Conservation (phyloP, 2,888 invertebrate genomes). For the Synergus gifuensis region DNA sequence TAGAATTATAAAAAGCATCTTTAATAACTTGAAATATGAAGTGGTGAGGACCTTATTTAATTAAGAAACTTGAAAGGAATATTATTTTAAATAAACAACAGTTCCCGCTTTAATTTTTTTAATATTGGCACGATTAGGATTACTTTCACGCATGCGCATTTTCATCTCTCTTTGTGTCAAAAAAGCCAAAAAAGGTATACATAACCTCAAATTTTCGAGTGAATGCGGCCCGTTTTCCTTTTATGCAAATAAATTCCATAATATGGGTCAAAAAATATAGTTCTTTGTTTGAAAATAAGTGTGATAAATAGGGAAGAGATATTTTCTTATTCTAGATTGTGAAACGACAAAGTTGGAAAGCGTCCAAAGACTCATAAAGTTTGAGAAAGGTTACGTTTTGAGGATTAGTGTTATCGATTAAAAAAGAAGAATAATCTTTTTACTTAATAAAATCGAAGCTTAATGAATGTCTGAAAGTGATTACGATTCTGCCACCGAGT, state of each 20-base stretch:
- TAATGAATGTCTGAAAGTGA: slow-evolving; percentile 80
- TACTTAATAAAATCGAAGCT: slow-evolving; percentile 42
- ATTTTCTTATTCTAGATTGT: neutral
- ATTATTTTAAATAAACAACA: neutral
- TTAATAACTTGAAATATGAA: neutral
- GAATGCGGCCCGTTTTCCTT: neutral
- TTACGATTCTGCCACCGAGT: slow-evolving; percentile 84
- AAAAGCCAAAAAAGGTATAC: neutral
- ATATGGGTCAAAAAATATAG: neutral
- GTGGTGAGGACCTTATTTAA: neutral
- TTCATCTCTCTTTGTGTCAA: neutral
- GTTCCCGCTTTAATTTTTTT: neutral
- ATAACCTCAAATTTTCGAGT: neutral
- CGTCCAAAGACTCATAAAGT: neutral
- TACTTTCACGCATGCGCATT: too few species aligned
- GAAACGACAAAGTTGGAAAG: neutral
- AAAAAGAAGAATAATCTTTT: slow-evolving; percentile 3
- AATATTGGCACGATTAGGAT: neutral
- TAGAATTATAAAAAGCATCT: too few species aligned
- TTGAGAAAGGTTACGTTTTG: neutral
- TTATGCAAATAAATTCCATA: slow-evolving; percentile 7
- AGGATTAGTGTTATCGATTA: neutral
- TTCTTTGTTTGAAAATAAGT: slow-evolving; percentile 17
- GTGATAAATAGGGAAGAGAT: neutral
- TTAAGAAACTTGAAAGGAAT: neutral